A percentile compares a stretch with the other conserved stretches of the same genome.
Evolutionary conservation across 92 coral and sea anemone species (phyloP).

Genomic region (Montipora capitata): DNA sequence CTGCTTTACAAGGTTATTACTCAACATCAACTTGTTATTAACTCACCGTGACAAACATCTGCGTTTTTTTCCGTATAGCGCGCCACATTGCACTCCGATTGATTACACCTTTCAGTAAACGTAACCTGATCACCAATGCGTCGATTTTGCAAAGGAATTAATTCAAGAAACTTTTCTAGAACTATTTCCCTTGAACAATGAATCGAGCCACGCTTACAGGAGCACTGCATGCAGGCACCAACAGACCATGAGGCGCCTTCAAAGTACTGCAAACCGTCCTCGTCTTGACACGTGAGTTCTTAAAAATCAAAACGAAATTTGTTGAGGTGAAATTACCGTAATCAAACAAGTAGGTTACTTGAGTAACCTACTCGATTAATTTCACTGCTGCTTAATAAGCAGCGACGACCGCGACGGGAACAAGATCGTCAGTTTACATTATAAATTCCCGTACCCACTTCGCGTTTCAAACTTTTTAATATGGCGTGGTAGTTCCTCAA

Average conservation of each 20-base stretch:
- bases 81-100: constrained; percentile 17
- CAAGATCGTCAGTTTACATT: no score
- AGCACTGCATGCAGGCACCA: constrained; percentile 34
- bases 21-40: no score
- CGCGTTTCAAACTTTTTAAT: no score
- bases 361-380: no score
- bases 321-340: no score
- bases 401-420: background rate
- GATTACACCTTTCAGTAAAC: constrained; percentile 24
- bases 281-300: constrained; percentile 50
- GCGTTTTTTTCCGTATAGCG: constrained; percentile 10
- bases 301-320: background rate
- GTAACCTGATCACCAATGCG: background rate
- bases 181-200: constrained; percentile 13
- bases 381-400: background rate
- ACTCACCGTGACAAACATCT: constrained; percentile 38
- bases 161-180: background rate
- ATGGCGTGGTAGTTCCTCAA: no score
- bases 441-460: no score
- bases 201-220: constrained; percentile 10
- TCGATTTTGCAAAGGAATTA: background rate
- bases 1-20: no score
- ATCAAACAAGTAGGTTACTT: no score
- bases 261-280: constrained; percentile 35
- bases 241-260: constrained; percentile 58